Conservation (phyloP, 2,888 invertebrate genomes). For the Scotopteryx bipunctaria region DNA sequence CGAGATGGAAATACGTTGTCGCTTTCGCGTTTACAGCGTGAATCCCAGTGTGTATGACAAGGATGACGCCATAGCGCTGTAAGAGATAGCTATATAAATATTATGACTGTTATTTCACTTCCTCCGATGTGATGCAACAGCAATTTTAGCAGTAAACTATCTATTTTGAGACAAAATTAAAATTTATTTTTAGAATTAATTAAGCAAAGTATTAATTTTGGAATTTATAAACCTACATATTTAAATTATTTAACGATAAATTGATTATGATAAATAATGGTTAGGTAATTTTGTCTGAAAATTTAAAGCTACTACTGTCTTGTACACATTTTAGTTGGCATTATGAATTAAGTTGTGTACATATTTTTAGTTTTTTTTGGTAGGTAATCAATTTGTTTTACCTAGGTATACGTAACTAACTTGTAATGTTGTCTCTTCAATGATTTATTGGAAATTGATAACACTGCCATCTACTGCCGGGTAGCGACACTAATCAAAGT, state of each 20-base stretch:
- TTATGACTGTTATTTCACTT: conserved; percentile 83
- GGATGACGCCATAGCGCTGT: conserved; percentile 62
- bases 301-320: neutral
- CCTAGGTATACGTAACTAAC: too few species aligned
- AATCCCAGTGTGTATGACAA: conserved; percentile 62
- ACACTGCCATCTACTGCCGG: conserved; percentile 69
- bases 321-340: too few species aligned
- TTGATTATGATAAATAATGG: too few species aligned
- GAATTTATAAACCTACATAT: neutral
- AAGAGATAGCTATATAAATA: conserved; percentile 77
- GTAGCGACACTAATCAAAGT: conserved; percentile 57
- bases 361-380: too few species aligned
- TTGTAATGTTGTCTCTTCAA: too few species aligned
- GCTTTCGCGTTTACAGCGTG: conserved; percentile 56
- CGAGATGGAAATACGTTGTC: conserved; percentile 47
- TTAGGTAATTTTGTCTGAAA: conserved; percentile 25
- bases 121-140: conserved; percentile 81
- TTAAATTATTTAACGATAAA: too few species aligned
- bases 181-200: conserved; percentile 53
- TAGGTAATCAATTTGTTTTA: too few species aligned
- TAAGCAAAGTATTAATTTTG: conserved; percentile 23
- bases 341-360: too few species aligned
- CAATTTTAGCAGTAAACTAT: conserved; percentile 69
- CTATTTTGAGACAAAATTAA: conserved; percentile 75
- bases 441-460: conserved; percentile 19